Conservation (phyloP, 2,113 vertebrate genomes). For the Vireo altiloquus region DNA sequence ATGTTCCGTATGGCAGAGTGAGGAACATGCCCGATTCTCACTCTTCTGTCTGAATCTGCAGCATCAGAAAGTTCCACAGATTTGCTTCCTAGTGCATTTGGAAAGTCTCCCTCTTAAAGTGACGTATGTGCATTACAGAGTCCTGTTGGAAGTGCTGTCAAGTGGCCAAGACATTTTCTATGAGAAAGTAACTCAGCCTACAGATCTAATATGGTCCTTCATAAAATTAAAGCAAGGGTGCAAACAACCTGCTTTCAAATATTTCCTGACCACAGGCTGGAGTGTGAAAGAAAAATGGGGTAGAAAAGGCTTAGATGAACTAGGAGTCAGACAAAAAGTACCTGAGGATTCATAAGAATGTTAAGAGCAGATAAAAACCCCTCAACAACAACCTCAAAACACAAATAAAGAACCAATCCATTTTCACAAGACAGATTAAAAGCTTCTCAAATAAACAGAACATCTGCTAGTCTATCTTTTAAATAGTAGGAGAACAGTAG, state of each 20-base stretch:
- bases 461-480: not conserved
- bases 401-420: not conserved
- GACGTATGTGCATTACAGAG: not conserved
- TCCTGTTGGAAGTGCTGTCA: not conserved
- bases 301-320: not conserved
- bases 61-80: not conserved
- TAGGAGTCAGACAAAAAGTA: not conserved
- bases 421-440: not conserved
- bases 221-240: not conserved
- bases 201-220: not conserved
- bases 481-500: not conserved
- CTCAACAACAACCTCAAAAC: not conserved
- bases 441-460: not conserved
- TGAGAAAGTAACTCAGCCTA: not conserved
- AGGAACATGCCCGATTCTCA: not conserved
- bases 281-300: not conserved
- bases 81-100: not conserved
- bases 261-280: not conserved
- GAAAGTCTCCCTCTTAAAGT: not conserved
- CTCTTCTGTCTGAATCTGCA: not conserved
- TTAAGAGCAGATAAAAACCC: not conserved
- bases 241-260: not conserved
- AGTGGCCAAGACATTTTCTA: not conserved
- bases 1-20: not conserved
- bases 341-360: not conserved